Evolutionary conservation across 2,113 vertebrate genomes (phyloP).

Genomic region (Calyptommatus sinebrachiatus): DNA sequence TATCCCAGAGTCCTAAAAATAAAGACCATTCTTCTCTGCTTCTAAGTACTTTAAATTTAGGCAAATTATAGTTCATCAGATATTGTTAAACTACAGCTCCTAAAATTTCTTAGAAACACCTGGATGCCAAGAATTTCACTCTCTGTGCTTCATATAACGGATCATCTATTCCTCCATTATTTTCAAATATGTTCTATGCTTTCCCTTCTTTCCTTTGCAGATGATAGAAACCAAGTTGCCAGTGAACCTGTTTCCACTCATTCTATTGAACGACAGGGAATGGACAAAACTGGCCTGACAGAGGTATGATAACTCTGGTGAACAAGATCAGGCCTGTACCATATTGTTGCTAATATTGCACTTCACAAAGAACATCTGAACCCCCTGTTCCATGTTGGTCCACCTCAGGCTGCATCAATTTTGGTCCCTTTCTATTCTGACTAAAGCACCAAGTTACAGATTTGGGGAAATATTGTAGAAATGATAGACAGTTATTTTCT

Average conservation of each 20-base stretch:
- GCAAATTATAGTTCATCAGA: too few relatives aligned
- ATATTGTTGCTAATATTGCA: neutral
- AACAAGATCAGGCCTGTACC: neutral
- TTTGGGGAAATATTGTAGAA: too few relatives aligned
- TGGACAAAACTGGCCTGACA: too few relatives aligned
- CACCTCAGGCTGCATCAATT: too few relatives aligned
- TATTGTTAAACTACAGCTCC: neutral
- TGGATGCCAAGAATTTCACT: too few relatives aligned
- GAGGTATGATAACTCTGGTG: neutral
- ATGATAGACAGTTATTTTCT: too few relatives aligned
- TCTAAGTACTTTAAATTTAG: too few relatives aligned
- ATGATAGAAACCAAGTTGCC: neutral
- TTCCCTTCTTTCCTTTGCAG: neutral
- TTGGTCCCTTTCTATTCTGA: too few relatives aligned
- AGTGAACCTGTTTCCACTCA: neutral
- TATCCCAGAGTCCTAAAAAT: too few relatives aligned
- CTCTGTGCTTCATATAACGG: neutral
- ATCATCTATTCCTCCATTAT: too few relatives aligned
- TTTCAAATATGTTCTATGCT: neutral
- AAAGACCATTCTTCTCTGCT: too few relatives aligned
- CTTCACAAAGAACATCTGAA: neutral
- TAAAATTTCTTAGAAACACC: neutral
- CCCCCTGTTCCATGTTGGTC: neutral
- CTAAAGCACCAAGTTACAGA: too few relatives aligned
- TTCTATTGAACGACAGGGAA: neutral